Base-by-base conservation (phyloP, 1,140 invertebrate species). In the Harpegnathos saltator region DNA sequence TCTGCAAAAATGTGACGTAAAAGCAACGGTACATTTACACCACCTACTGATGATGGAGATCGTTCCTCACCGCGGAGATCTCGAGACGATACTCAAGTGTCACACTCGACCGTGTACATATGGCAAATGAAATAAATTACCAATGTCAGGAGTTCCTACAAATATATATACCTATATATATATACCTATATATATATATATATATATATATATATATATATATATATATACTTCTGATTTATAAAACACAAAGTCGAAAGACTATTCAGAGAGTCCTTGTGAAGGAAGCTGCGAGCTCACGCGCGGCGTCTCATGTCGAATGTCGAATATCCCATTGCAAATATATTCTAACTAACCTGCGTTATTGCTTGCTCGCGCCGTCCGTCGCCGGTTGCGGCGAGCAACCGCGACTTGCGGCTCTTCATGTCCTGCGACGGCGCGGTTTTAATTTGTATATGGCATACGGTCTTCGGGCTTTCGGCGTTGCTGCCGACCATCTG, bases 361-460 rank as follows among this genome's bases (percentile, higher is more conserved):
- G 17, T 87, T 61, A 88, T 65, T 80, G 54, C 48, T 66, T 85
- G 61, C 74, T 83, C 11, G 83, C 44, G 44, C 85, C 22, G 54
- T 54, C 54, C 7, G 58, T 44, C 12, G 83, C 1, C 24, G 81
- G 56, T n/a, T n/a, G n/a, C 52, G 87, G 83, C 0, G 14, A 83
- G 38, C 38, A 85, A 83, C 14, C 85, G 87, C 3, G 38, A 44
- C 24, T 83, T 89, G 44, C 86, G 86, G 66, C 17, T 87, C 62
- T 85, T 85, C 38, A 73, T 17, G 38, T 68, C 91, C 58, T 91
- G 91, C 5, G 92, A 87, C 15, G 93, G 87, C 15, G 93, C 89
- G 52, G 89, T 90, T 73, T 92, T 91, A 68, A 94, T 94, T 82
- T 93, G 86, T 85, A 94, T 93, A 83, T 94, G 93, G 81, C 92